Base-by-base conservation (phyloP, 1,140 invertebrate genomes). In the Heliothis virescens region DNA sequence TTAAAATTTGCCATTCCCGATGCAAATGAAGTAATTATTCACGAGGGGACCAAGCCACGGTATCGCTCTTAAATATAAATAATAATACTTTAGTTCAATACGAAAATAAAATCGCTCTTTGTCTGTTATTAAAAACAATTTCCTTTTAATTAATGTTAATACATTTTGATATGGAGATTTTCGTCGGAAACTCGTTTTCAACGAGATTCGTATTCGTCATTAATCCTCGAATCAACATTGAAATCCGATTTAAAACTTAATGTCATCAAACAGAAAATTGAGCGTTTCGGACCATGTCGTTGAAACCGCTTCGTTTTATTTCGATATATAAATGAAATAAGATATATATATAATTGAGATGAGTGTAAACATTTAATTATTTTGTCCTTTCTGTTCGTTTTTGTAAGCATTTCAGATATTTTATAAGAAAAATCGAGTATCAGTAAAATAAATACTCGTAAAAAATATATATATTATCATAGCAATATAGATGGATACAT, bases 231-330 rank as follows among this genome's bases (percentile, higher is more conserved):
- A 74, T 62, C 72, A 62, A 74, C 72, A 60, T 21, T 47, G 50
- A 48, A 72, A 74, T 74, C 57, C 72, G 55, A 60, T 74, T 74
- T 13, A 65, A 74, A 62, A 60, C 72, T 62, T 15, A 50, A 74
- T 26, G 41, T 74, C 72, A 50, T 47, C 12, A 60, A 11, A 69
- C 48, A n/a, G 34, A 47, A 47, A 74, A 53, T 16, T 57, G 16
- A 57, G 55, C 55, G 9, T 16, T 65, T 18, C 29, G 57, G 12
- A 47, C 52, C 41, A n/a, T 50, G 16, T 72, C 48, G 62, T 74
- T 62, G 11, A 72, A 72, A 41, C 34, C 34, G 34, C 55, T 55
- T 55, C 52, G 15, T 55, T 72, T 67, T 41, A 67, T 65, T 65
- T 5, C 16, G 55, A 57, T 57, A n/a, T 16, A 10, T 18, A 57